phyloP scores from a whole-genome alignment of 2,113 vertebrate species.

The Coryphaenoides rupestris region DNA sequence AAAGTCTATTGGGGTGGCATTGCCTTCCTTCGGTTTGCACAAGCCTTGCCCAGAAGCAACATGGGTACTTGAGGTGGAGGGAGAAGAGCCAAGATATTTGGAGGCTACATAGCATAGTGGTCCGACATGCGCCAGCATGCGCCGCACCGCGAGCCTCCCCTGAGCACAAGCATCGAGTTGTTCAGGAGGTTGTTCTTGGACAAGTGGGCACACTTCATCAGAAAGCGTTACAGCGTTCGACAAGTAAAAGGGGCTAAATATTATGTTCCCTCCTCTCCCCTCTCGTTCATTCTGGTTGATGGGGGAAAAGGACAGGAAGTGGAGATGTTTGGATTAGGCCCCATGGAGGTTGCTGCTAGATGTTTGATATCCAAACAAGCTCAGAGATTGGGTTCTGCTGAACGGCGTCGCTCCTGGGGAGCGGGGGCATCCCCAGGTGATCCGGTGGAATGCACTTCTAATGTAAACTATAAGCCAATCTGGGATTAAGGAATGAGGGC shows the following conservation, averaged over 20 bases:
- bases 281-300: background rate
- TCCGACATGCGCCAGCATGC: conserved; percentile 29
- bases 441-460: conserved; percentile 44
- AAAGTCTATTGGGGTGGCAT: conserved; percentile 40
- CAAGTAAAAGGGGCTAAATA: conserved; percentile 3
- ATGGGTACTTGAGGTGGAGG: conserved; percentile 11
- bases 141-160: conserved; percentile 1
- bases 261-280: background rate
- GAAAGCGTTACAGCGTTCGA: background rate
- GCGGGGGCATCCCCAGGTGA: conserved; percentile 36
- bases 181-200: conserved; percentile 10
- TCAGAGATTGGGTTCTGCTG: conserved; percentile 37
- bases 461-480: conserved; percentile 45
- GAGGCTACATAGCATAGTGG: background rate
- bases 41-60: background rate
- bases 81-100: conserved; percentile 37
- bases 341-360: conserved; percentile 52
- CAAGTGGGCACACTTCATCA: conserved; percentile 1
- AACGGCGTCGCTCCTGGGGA: conserved; percentile 45
- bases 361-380: conserved; percentile 71
- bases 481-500: conserved; percentile 36
- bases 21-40: conserved; percentile 23
- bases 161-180: conserved; percentile 3
- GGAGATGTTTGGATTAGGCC: conserved; percentile 60
- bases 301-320: conserved; percentile 57